Evolutionary conservation across 2,113 vertebrate species (phyloP), one percentile per base, ranked within the genome.

Genomic region (Callocephalon fimbriatum): DNA sequence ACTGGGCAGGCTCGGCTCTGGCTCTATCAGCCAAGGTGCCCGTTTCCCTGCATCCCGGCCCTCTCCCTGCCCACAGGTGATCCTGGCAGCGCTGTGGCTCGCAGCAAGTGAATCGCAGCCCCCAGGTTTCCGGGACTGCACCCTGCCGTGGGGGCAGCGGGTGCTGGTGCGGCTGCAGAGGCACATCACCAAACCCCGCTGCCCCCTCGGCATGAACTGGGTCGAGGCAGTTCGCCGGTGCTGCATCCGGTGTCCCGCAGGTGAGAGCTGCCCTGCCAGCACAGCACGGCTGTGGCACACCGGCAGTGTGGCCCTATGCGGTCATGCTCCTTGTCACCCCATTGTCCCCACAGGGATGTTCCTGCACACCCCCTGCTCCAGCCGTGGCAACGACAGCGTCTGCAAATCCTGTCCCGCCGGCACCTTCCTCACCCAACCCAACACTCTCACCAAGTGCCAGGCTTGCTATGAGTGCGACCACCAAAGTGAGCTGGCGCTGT

Each of bases 401-500:
- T 98, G 98, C 19, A 1, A 0, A 0, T 0, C 68, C 5, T 98
- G 98, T 13, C 72, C 82, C 0, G 2, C 2, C 0, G 97, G 97
- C 68, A 97, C 96, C 45, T 98, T 97, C 88, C 50, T 90, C 32
- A 10, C 95, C 32, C 48, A 70, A 25, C 91, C 93, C 67, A 96
- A 97, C 95, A 97, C 94, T 96, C 11, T 96, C 86, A 22, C 1
- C 31, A 0, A 94, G 92, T 96, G 98, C 35, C 32, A 25, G 76
- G 98, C 94, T 97, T 99, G 58, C 82, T 97, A 71, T 35, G 95
- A 96, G 96, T 99, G 97, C 62, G 93, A 93, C 97, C 98, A 78
- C 66, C 97, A 91, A 87, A 98, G 99, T 99, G 93, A 97, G 96
- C 53, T 2, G 66, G 45, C 18, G 7, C 16, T 9, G 0, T 6